phyloP scores from a whole-genome alignment of 2,888 invertebrate species.

The Drosophila anomelani region DNA sequence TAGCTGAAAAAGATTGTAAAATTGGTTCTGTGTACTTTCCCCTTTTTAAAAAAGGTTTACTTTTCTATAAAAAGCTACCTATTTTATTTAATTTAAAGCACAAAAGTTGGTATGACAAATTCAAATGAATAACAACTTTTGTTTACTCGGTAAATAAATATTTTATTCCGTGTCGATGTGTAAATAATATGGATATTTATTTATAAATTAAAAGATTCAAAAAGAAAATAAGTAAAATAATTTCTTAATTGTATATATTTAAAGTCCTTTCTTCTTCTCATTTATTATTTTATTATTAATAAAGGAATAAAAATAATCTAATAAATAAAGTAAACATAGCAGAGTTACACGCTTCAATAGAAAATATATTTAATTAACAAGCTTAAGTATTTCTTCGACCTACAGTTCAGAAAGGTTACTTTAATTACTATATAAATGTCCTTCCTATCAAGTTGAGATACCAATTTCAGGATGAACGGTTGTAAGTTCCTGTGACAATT shows the following conservation, averaged over 20 bases:
- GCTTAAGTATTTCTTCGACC: neutral
- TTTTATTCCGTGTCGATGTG: neutral
- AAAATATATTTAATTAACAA: too few species aligned
- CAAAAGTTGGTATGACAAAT: too few species aligned
- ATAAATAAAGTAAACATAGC: neutral
- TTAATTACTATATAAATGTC: slow-evolving; percentile 5
- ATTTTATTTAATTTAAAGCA: too few species aligned
- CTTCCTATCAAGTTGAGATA: neutral
- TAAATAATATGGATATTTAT: neutral
- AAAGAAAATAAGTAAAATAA: too few species aligned
- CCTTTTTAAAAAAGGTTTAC: too few species aligned
- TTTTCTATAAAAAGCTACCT: too few species aligned
- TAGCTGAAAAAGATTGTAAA: too few species aligned
- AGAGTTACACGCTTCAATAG: neutral
- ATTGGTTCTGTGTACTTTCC: too few species aligned
- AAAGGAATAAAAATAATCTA: neutral
- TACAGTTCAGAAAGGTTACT: neutral
- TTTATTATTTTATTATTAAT: neutral
- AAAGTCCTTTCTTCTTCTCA: neutral
- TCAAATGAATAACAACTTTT: too few species aligned
- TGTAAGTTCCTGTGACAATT: slow-evolving; percentile 27
- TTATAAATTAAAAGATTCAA: neutral
- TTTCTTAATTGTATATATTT: neutral
- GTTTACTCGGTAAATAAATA: neutral
- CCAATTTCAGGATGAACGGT: slow-evolving; percentile 6